Percentiles rank a stretch among this genome's conserved stretches.
phyloP scores from a whole-genome alignment of 1,140 invertebrate species.

The Drosophila dunni region DNA sequence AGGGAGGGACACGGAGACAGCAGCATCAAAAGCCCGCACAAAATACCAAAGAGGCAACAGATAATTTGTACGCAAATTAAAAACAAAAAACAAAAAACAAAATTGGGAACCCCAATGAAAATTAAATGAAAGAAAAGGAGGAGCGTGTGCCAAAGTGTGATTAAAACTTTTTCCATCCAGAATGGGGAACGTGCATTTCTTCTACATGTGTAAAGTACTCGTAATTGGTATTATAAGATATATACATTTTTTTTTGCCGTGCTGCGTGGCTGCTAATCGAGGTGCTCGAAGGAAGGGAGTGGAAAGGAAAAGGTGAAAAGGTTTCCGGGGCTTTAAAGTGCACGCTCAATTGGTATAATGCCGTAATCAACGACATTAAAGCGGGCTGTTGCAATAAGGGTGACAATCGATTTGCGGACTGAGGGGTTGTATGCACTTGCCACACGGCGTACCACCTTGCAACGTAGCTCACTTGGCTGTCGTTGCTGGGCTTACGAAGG shows the following conservation, averaged over 20 bases:
- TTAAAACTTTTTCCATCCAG: conserved; percentile 66
- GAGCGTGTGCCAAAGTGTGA: conserved; percentile 78
- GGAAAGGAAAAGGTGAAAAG: neutral
- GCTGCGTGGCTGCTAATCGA: conserved; percentile 61
- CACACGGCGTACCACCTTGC: conserved; percentile 39
- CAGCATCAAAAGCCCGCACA: conserved; percentile 51
- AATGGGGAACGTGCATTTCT: neutral
- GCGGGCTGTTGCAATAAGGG: conserved; percentile 36
- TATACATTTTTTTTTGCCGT: conserved; percentile 38
- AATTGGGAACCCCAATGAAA: conserved; percentile 37
- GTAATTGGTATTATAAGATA: conserved; percentile 46
- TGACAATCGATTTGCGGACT: conserved; percentile 26
- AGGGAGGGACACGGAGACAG: neutral
- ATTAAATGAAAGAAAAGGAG: conserved; percentile 65
- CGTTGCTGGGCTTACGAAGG: conserved; percentile 68
- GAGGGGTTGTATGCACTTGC: conserved; percentile 44
- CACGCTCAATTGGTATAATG: conserved; percentile 53
- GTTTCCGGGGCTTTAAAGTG: conserved; percentile 23
- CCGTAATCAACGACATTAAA: conserved; percentile 41
- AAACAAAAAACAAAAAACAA: conserved; percentile 60
- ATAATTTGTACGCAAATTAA: conserved; percentile 82
- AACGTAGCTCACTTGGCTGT: conserved; percentile 46
- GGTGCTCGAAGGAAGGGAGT: neutral
- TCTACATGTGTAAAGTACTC: conserved; percentile 47
- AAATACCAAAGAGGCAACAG: conserved; percentile 55